These are phyloP conservation scores for Paraplagusia blochii DNA, from an alignment of 2,113 vertebrate species.

Conservation along the genomic window DNA sequence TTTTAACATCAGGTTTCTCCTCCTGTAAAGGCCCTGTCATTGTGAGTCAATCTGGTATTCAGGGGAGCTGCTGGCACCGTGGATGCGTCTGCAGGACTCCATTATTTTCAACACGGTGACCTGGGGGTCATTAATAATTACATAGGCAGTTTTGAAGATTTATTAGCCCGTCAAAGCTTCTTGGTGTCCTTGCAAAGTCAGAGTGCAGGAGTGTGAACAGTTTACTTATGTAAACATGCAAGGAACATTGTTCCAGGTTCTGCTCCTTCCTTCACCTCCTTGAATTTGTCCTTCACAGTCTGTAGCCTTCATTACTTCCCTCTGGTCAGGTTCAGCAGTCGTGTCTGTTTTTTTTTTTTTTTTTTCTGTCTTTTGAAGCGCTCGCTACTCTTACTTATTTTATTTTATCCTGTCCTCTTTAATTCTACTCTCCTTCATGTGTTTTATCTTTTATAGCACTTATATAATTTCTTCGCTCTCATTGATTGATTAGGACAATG, in stretches of 20 bases:
- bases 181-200: slow-evolving; percentile 26
- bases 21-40: slow-evolving; percentile 10
- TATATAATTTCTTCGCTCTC: not conserved
- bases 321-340: slow-evolving; percentile 18
- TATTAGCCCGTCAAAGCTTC: slow-evolving; percentile 38
- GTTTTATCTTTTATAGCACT: not conserved
- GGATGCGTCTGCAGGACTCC: slow-evolving; percentile 24
- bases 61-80: slow-evolving; percentile 4
- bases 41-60: slow-evolving; percentile 25
- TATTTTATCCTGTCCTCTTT: slow-evolving; percentile 5
- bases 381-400: slow-evolving; percentile 17
- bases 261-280: slow-evolving; percentile 28
- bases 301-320: slow-evolving; percentile 20
- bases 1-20: slow-evolving; percentile 14
- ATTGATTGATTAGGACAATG: slow-evolving; percentile 6
- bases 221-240: slow-evolving; percentile 38
- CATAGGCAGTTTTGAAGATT: slow-evolving; percentile 38
- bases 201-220: slow-evolving; percentile 6
- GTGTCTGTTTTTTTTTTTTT: slow-evolving; percentile 23
- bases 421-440: not conserved
- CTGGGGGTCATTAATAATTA: slow-evolving; percentile 49
- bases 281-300: slow-evolving; percentile 31
- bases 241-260: slow-evolving; percentile 13
- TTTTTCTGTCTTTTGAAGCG: slow-evolving; percentile 23
- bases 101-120: slow-evolving; percentile 19